Evolutionary conservation across 2,888 invertebrate genomes (phyloP).

Genomic region (Latrodectus hesperus): DNA sequence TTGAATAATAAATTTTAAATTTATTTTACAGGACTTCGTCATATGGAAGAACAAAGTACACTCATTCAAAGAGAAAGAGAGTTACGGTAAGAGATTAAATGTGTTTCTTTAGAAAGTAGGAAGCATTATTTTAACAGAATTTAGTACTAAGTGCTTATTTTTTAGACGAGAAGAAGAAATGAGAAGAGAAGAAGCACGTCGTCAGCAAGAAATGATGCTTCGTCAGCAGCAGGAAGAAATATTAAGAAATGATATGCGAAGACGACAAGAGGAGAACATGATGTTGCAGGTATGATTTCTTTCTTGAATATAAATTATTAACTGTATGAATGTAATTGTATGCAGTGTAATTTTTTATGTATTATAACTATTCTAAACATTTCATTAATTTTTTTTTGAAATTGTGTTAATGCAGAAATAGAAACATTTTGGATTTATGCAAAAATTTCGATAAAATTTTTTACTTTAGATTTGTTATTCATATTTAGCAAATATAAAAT

Average conservation of each 20-base stretch:
- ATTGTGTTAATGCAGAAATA: too few relatives aligned
- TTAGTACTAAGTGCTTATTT: neutral
- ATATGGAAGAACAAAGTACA: conserved; percentile 71
- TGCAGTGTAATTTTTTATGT: neutral
- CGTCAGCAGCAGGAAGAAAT: conserved; percentile 71
- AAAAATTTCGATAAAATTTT: too few relatives aligned
- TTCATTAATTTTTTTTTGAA: neutral
- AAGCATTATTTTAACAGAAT: neutral
- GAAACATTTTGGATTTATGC: too few relatives aligned
- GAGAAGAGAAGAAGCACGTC: conserved; percentile 70
- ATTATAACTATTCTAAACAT: neutral
- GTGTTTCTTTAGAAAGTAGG: neutral
- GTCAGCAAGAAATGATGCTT: conserved; percentile 69
- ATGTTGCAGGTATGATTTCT: conserved; percentile 53
- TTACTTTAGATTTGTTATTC: too few relatives aligned
- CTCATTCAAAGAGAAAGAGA: conserved; percentile 65
- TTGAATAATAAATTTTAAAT: neutral
- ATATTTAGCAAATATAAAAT: too few relatives aligned
- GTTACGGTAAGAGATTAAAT: conserved; percentile 42
- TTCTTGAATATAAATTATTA: neutral
- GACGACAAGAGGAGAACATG: conserved; percentile 60
- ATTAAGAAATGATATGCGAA: conserved; percentile 62
- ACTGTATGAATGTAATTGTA: neutral
- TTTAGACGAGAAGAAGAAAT: conserved; percentile 69
- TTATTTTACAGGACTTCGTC: conserved; percentile 64